These are phyloP conservation scores for Emmelina monodactyla DNA, from an alignment of 2,888 invertebrate species.

Conservation along the genomic window DNA sequence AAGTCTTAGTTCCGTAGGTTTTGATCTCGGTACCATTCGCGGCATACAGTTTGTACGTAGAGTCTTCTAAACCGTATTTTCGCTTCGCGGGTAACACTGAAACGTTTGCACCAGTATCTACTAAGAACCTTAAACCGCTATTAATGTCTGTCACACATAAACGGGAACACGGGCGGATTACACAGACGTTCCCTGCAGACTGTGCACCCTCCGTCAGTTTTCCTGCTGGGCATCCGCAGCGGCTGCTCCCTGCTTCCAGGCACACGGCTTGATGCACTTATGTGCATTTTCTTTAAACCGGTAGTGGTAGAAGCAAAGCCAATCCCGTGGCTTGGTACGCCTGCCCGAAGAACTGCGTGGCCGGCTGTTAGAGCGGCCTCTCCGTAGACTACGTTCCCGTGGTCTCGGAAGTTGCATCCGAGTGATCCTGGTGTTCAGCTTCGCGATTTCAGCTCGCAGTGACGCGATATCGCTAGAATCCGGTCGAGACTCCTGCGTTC, in stretches of 20 bases:
- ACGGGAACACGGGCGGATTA: neutral
- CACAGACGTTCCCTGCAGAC: constrained; percentile 2
- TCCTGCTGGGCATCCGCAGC: too few species aligned
- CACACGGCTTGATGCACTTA: constrained; percentile 1
- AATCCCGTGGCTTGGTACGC: neutral
- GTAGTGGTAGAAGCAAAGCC: constrained; percentile 1
- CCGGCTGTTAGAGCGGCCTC: neutral
- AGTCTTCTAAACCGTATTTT: neutral
- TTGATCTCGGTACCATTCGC: constrained; percentile 7
- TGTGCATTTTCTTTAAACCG: constrained; percentile 1
- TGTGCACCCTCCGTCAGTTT: constrained; percentile 1
- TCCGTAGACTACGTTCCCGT: too few species aligned
- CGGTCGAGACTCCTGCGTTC: neutral
- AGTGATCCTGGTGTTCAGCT: neutral
- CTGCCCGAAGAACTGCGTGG: neutral
- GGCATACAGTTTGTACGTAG: constrained; percentile 6
- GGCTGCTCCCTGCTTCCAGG: constrained; percentile 3
- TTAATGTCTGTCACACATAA: constrained; percentile 1
- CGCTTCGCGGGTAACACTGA: constrained; percentile 1
- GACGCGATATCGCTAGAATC: neutral
- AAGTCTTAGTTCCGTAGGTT: constrained; percentile 6
- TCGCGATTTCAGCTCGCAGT: neutral
- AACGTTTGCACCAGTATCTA: constrained; percentile 1
- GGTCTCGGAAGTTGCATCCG: neutral
- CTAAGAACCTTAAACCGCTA: constrained; percentile 3